phyloP scores from a whole-genome alignment of 2,888 invertebrate species.

The Drosophila merina region DNA sequence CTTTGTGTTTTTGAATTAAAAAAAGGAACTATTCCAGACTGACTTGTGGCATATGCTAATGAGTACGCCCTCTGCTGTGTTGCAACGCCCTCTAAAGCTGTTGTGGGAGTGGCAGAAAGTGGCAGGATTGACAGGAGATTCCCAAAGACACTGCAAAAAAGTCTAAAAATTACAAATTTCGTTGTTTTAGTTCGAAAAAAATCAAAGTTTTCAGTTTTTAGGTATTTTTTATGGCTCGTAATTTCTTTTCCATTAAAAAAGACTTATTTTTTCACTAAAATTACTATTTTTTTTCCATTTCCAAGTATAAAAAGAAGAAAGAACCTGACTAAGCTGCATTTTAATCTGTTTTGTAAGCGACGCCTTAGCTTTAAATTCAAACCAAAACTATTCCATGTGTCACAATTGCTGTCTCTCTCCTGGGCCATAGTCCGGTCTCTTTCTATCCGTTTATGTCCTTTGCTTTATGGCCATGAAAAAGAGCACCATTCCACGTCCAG shows the following conservation, averaged over 20 bases:
- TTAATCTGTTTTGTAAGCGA: constrained; percentile 71
- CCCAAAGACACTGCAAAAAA: background rate
- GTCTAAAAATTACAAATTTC: background rate
- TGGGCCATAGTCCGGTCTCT: too few relatives aligned
- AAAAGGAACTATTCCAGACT: constrained; percentile 50
- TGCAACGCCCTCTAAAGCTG: constrained; percentile 26
- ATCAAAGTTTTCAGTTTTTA: too few relatives aligned
- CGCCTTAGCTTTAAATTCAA: constrained; percentile 57
- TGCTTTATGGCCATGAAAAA: constrained; percentile 66
- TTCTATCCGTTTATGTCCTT: constrained; percentile 8
- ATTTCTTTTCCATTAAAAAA: too few relatives aligned
- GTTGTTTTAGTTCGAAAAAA: too few relatives aligned
- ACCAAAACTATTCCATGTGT: constrained; percentile 56
- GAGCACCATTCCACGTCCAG: constrained; percentile 29
- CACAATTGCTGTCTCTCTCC: constrained; percentile 47
- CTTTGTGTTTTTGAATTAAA: constrained; percentile 41
- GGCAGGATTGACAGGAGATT: constrained; percentile 1
- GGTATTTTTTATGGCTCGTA: too few relatives aligned
- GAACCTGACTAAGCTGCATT: constrained; percentile 27
- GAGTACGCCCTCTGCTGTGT: constrained; percentile 64
- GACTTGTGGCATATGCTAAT: constrained; percentile 78
- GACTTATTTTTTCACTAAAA: too few relatives aligned
- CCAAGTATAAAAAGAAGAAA: constrained; percentile 1
- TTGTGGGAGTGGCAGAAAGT: constrained; percentile 21
- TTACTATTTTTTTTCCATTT: background rate